Conservation (phyloP, 2,797 vertebrate species). For the Nyctalus aviator region DNA sequence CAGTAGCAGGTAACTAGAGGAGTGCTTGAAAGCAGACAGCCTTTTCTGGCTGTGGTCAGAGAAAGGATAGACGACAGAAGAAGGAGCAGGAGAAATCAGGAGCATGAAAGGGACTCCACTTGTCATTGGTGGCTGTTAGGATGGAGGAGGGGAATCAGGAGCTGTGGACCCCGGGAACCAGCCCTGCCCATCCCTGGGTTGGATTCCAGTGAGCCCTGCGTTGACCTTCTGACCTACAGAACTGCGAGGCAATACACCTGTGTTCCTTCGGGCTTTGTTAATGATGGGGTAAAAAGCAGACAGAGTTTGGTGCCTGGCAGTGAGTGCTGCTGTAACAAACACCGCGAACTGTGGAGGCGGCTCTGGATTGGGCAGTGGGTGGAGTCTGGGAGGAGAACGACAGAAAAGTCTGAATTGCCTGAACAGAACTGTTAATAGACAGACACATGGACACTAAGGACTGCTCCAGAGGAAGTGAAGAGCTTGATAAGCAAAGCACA, state of each 20-base stretch:
- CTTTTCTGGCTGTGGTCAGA: neutral
- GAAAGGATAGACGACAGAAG: neutral
- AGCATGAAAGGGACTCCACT: neutral
- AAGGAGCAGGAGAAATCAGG: neutral
- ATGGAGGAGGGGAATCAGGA: neutral
- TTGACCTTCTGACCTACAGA: neutral
- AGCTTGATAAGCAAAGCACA: fast-evolving
- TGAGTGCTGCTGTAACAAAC: neutral
- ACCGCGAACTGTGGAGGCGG: neutral
- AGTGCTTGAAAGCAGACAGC: neutral
- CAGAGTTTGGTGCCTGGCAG: neutral
- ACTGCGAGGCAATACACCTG: neutral
- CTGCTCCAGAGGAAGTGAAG: neutral
- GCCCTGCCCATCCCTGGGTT: neutral
- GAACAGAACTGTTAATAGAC: neutral
- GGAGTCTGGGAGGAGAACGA: neutral
- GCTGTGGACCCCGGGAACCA: neutral
- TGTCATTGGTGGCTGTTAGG: neutral
- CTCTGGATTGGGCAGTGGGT: neutral
- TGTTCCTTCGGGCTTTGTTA: neutral
- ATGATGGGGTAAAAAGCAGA: neutral
- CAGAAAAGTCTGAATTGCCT: neutral
- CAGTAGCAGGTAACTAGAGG: neutral
- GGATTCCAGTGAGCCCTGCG: neutral
- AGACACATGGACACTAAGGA: neutral